These are phyloP conservation scores for Patagioenas fasciata DNA, from an alignment of 2,113 vertebrate genomes.

Conservation along the genomic window DNA sequence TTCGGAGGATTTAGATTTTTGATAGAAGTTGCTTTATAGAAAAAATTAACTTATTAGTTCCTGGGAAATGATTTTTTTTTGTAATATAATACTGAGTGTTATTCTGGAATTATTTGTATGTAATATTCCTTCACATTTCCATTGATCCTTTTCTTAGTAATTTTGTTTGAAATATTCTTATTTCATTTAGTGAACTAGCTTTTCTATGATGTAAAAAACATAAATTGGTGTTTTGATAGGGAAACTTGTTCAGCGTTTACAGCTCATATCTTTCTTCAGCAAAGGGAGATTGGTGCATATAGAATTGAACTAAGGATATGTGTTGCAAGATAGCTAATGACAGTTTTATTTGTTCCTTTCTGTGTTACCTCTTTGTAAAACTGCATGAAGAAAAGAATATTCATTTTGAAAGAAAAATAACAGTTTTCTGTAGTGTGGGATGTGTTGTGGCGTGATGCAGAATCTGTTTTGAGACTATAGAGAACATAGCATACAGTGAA, in stretches of 20 bases:
- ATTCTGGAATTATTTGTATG: background rate
- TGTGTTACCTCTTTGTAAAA: background rate
- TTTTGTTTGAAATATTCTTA: background rate
- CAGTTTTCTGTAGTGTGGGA: background rate
- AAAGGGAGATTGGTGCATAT: background rate
- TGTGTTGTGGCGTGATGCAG: background rate
- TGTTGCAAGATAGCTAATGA: background rate
- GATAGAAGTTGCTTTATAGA: background rate
- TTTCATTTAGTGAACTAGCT: background rate
- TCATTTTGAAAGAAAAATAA: slow-evolving; percentile 33
- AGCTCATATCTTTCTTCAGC: background rate
- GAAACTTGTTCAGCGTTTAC: background rate
- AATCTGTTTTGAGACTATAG: slow-evolving; percentile 21
- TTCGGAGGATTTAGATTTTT: background rate
- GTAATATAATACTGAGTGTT: background rate
- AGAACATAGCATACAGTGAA: slow-evolving; percentile 30
- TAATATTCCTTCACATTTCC: background rate
- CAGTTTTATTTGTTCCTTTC: background rate
- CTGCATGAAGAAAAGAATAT: background rate
- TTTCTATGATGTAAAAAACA: background rate
- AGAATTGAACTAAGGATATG: background rate
- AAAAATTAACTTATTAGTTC: background rate
- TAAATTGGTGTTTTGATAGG: background rate
- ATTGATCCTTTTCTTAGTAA: background rate
- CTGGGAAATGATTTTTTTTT: background rate